These are phyloP conservation scores for Propithecus coquereli DNA, from an alignment of 2,113 vertebrate species.

Conservation along the genomic window DNA sequence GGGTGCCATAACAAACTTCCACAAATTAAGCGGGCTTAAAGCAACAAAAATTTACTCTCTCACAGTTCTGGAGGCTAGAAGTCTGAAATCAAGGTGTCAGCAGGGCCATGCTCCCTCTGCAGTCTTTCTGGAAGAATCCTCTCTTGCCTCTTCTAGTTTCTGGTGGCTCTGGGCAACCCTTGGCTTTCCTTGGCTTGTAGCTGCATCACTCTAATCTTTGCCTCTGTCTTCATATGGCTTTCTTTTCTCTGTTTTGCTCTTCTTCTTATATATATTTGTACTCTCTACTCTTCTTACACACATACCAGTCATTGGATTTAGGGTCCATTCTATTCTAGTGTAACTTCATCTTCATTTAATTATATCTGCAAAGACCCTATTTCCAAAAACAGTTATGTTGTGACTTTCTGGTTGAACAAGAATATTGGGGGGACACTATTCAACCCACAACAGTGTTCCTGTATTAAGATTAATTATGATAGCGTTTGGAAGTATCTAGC, in stretches of 20 bases:
- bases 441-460: background rate
- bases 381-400: background rate
- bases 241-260: background rate
- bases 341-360: background rate
- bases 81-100: background rate
- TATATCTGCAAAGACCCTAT: background rate
- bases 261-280: background rate
- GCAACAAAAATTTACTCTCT: background rate
- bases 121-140: background rate
- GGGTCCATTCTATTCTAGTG: background rate
- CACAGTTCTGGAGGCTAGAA: background rate
- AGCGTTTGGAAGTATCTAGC: background rate
- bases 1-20: background rate
- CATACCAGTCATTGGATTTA: background rate
- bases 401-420: background rate
- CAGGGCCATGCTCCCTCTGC: background rate
- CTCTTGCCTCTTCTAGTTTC: background rate
- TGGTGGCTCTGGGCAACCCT: background rate
- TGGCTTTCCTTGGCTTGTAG: background rate
- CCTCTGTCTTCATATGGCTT: background rate
- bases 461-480: background rate
- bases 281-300: background rate
- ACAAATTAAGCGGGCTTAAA: background rate
- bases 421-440: background rate
- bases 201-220: background rate